phyloP scores from a whole-genome alignment of 2,113 vertebrate genomes.

The Hippocampus comes region DNA sequence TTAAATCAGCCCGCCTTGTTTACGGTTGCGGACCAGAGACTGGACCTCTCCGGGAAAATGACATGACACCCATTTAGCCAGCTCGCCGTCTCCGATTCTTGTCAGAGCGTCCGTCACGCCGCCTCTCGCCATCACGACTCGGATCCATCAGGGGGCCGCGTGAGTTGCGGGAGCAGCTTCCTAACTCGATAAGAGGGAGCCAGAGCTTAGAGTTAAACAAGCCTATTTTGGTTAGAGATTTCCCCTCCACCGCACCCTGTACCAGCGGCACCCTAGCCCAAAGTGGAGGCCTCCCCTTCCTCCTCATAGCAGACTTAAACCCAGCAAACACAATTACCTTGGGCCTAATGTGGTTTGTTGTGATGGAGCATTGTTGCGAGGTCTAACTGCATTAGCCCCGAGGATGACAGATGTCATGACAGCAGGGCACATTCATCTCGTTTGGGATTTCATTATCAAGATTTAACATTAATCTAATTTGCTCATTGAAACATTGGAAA shows the following conservation, averaged over 20 bases:
- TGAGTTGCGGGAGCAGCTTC: conserved; percentile 52
- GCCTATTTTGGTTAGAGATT: conserved; percentile 53
- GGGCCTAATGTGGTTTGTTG: conserved; percentile 69
- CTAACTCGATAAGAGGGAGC: conserved; percentile 74
- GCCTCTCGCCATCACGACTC: conserved; percentile 62
- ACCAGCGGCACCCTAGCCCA: conserved; percentile 13
- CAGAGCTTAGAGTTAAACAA: conserved; percentile 70
- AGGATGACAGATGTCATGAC: conserved; percentile 71
- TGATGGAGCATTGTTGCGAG: conserved; percentile 70
- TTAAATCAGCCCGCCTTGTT: conserved; percentile 45
- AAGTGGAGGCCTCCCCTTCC: conserved; percentile 13
- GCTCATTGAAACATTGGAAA: background rate
- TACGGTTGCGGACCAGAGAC: conserved; percentile 39
- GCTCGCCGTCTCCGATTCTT: conserved; percentile 57
- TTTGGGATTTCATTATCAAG: conserved; percentile 48
- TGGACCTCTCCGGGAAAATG: conserved; percentile 51
- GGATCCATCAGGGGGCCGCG: conserved; percentile 63
- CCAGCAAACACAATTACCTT: conserved; percentile 69
- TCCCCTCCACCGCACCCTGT: background rate
- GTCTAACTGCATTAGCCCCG: conserved; percentile 66
- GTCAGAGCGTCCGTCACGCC: conserved; percentile 64
- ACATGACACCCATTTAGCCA: conserved; percentile 59
- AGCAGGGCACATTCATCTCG: conserved; percentile 35
- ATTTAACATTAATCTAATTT: conserved; percentile 41
- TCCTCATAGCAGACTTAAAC: conserved; percentile 48